phyloP scores from a whole-genome alignment of 2,113 vertebrate species.

The Thymallus thymallus region DNA sequence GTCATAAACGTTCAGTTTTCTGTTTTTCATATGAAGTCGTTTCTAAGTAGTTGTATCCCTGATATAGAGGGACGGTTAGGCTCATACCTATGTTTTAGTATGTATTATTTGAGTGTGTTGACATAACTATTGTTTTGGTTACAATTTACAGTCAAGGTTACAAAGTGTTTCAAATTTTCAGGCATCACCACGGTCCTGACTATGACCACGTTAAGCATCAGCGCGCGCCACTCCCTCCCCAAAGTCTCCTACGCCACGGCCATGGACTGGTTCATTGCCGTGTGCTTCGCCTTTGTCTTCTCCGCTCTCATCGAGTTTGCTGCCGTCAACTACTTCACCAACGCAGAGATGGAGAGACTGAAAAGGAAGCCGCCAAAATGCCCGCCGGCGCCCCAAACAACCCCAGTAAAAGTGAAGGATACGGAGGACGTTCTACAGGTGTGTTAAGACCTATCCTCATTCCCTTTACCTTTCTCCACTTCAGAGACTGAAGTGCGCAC shows the following conservation, averaged over 20 bases:
- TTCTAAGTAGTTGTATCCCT: too few species aligned
- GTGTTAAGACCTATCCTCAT: constrained; percentile 21
- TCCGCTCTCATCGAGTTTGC: constrained; percentile 98
- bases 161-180: constrained; percentile 44
- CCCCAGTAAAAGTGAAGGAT: constrained; percentile 77
- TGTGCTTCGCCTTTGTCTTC: constrained; percentile 98
- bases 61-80: too few species aligned
- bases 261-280: constrained; percentile 99
- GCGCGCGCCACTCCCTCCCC: constrained; percentile 94
- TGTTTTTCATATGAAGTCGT: too few species aligned
- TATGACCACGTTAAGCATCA: constrained; percentile 98
- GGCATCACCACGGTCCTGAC: constrained; percentile 98
- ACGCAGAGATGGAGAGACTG: constrained; percentile 85
- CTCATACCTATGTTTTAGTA: too few species aligned
- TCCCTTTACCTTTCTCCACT: not conserved
- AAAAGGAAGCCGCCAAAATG: constrained; percentile 86
- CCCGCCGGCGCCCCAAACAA: constrained; percentile 74
- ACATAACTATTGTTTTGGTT: too few species aligned
- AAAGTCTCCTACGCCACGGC: constrained; percentile 98
- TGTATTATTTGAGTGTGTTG: too few species aligned
- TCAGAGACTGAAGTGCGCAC: not conserved
- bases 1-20: too few species aligned
- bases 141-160: too few species aligned
- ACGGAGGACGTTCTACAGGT: constrained; percentile 81
- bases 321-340: constrained; percentile 98